phyloP scores from a whole-genome alignment of 23 tunicate genomes.

The Diplosoma virens region DNA sequence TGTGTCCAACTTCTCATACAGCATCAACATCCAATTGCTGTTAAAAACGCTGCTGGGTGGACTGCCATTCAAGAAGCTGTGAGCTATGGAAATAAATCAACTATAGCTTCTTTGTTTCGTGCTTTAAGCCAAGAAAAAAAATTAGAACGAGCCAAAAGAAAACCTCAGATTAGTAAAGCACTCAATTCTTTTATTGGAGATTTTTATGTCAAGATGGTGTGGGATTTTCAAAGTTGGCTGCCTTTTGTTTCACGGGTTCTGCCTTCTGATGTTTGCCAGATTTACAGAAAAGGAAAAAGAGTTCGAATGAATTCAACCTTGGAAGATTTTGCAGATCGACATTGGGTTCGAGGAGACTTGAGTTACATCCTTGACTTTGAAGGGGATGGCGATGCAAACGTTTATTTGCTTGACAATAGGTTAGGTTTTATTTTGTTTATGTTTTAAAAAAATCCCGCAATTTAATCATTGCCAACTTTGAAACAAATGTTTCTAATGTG shows the following conservation, averaged over 20 bases:
- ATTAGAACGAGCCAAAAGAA: conserved; percentile 25
- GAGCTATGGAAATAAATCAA: conserved; percentile 81
- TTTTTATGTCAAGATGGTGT: conserved; percentile 64
- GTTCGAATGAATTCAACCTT: conserved; percentile 86
- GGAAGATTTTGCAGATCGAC: conserved; percentile 74
- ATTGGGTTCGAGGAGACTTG: conserved; percentile 87
- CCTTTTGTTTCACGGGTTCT: conserved; percentile 87
- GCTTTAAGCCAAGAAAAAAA: conserved; percentile 48
- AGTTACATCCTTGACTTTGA: conserved; percentile 57
- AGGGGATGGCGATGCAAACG: conserved; percentile 50
- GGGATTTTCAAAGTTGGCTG: conserved; percentile 95
- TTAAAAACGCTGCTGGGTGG: conserved; percentile 74
- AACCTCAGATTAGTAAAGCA: conserved; percentile 57
- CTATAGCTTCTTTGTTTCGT: conserved; percentile 36
- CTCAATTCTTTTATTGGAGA: conserved; percentile 62
- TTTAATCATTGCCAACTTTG: no score
- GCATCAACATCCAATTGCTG: conserved; percentile 40
- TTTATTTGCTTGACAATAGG: conserved; percentile 70
- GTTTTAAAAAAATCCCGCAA: no score
- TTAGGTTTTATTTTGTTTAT: no score
- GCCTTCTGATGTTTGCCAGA: conserved; percentile 76
- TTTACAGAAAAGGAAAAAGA: conserved; percentile 54
- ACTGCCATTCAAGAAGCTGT: conserved; percentile 85
- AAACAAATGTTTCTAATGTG: no score
- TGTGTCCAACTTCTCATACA: conserved; percentile 53